phyloP scores from a whole-genome alignment of 37 sponge, comb jelly and placozoan species.

The Crambe crambe region DNA sequence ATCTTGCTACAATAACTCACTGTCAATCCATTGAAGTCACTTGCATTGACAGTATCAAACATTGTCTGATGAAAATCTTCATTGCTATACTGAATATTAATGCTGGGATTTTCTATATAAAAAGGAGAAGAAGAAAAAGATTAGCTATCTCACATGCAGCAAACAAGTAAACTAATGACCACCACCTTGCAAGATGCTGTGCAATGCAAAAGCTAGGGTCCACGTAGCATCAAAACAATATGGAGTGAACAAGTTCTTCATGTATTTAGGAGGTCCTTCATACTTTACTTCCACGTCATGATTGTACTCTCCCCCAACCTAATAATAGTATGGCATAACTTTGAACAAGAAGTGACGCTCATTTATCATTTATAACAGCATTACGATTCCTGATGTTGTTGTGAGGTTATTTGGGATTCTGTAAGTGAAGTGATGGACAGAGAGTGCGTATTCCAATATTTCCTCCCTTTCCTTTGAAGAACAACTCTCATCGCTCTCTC shows the following conservation, averaged over 20 bases:
- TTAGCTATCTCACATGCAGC: background rate
- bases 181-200: conserved; percentile 27
- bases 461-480: background rate
- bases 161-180: too few relatives aligned
- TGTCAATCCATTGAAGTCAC: conserved; percentile 8
- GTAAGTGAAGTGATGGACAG: background rate
- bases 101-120: background rate
- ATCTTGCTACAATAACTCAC: background rate
- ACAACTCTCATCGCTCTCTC: background rate
- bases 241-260: background rate
- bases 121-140: background rate
- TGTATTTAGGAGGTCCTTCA: conserved; percentile 7
- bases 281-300: background rate
- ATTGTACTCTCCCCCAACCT: conserved; percentile 21
- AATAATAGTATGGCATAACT: too few relatives aligned
- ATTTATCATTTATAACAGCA: too few relatives aligned
- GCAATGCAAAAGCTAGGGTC: conserved; percentile 35
- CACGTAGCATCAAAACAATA: conserved; percentile 53
- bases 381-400: background rate
- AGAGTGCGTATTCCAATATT: background rate
- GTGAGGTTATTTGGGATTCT: background rate
- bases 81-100: background rate
- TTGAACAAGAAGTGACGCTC: too few relatives aligned
- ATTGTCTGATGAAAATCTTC: conserved; percentile 1
- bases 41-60: background rate